A percentile compares a stretch with the other conserved stretches of the same genome.
Conservation (phyloP, 1,140 invertebrate genomes). For the Anagrus nilaparvatae region DNA sequence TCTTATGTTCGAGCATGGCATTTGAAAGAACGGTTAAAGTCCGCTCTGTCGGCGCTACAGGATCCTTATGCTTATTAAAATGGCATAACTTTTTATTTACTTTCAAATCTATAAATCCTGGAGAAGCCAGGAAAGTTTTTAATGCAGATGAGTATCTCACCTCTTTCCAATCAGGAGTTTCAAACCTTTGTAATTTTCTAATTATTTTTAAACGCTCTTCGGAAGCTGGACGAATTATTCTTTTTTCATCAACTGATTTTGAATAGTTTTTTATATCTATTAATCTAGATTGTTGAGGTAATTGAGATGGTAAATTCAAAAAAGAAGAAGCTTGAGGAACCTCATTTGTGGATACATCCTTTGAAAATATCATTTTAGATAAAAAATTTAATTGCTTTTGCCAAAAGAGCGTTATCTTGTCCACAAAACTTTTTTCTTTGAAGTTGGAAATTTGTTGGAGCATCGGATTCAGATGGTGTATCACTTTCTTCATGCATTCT, state of each 20-base stretch:
- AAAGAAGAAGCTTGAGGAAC: not conserved
- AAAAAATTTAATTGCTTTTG: not conserved
- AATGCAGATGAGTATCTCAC: conserved; percentile 8
- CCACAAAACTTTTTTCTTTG: no score
- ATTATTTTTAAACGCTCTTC: conserved; percentile 7
- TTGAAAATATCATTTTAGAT: not conserved
- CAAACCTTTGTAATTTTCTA: conserved; percentile 11
- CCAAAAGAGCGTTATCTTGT: no score
- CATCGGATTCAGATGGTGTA: no score
- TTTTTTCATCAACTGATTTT: conserved; percentile 10
- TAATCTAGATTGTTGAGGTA: no score
- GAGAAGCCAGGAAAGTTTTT: conserved; percentile 12
- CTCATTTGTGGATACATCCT: no score
- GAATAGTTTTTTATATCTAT: conserved; percentile 9
- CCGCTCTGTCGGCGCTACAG: conserved; percentile 1
- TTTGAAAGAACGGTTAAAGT: conserved; percentile 14
- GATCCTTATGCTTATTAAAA: conserved; percentile 11
- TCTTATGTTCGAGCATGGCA: conserved; percentile 13
- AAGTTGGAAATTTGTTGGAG: no score
- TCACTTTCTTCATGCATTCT: no score
- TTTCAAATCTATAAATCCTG: conserved; percentile 17
- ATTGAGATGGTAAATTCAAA: not conserved
- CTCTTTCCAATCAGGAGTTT: conserved; percentile 13
- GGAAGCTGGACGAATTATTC: conserved; percentile 5
- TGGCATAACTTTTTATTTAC: conserved; percentile 18